Conservation (phyloP, 2,888 invertebrate genomes). For the Glyphotaelius pellucidus region DNA sequence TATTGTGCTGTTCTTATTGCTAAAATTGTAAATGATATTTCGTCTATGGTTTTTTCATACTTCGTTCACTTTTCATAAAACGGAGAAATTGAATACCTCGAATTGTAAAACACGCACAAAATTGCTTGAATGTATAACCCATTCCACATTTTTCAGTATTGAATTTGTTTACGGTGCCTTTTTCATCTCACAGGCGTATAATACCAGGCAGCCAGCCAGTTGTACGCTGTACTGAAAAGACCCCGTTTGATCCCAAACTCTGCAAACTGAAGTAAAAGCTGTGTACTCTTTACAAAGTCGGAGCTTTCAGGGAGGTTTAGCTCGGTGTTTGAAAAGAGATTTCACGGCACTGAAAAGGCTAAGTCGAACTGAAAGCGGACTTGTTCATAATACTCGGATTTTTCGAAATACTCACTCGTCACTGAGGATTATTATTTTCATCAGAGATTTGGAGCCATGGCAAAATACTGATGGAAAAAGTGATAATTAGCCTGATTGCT, state of each 20-base stretch:
- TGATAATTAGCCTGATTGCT: background rate
- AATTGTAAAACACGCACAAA: background rate
- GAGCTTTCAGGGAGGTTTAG: conserved; percentile 3
- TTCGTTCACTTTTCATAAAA: background rate
- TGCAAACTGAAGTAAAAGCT: background rate
- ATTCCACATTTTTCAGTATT: background rate
- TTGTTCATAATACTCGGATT: background rate
- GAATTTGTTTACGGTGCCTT: background rate
- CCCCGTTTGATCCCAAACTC: background rate
- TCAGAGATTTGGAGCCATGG: background rate
- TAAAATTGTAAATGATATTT: no score
- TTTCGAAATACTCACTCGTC: background rate
- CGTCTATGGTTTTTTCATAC: background rate
- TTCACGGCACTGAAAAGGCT: conserved; percentile 2
- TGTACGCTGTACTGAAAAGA: background rate
- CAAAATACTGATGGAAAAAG: background rate
- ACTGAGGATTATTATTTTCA: background rate
- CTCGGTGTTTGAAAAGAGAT: conserved; percentile 8
- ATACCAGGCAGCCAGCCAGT: background rate
- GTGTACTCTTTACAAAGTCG: conserved; percentile 9
- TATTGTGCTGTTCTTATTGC: no score
- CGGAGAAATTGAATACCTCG: background rate
- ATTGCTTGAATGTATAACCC: background rate
- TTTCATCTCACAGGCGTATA: background rate
- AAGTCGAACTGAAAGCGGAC: background rate